Conservation (phyloP, 2,888 invertebrate species). For the Pachydiplax longipennis region DNA sequence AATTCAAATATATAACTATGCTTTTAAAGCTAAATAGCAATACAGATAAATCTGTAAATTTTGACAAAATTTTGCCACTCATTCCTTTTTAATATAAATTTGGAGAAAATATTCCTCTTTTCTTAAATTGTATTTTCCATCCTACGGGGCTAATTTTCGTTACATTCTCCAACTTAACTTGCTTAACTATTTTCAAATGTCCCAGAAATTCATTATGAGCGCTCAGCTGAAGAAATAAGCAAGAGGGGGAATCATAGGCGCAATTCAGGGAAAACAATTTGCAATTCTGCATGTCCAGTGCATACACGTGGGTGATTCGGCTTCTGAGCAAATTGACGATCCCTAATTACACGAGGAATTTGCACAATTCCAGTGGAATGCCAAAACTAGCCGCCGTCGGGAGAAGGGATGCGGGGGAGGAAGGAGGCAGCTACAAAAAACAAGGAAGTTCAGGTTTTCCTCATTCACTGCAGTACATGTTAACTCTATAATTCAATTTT, state of each 20-base stretch:
- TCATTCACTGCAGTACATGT: background rate
- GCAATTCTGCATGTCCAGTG: constrained; percentile 28
- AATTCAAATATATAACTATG: too few species aligned
- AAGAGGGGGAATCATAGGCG: background rate
- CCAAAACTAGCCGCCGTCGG: background rate
- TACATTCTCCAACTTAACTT: too few species aligned
- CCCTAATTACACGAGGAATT: constrained; percentile 43
- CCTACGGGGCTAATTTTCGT: too few species aligned
- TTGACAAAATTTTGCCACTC: too few species aligned
- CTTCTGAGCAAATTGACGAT: constrained; percentile 28
- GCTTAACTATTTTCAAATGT: too few species aligned
- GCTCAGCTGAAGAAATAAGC: background rate
- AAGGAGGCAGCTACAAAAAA: background rate
- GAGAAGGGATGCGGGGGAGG: background rate
- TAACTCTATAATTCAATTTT: background rate
- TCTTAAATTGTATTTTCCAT: too few species aligned
- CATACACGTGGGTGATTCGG: constrained; percentile 34
- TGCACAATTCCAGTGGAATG: constrained; percentile 33
- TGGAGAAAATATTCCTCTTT: too few species aligned
- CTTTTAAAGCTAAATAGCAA: too few species aligned
- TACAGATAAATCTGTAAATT: too few species aligned
- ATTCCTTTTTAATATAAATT: too few species aligned
- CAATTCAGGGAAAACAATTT: constrained; percentile 6
- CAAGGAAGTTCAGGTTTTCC: background rate
- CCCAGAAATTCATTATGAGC: background rate